Evolutionary conservation across 2,888 invertebrate genomes (phyloP).

Genomic region (Drosophila anomalata): DNA sequence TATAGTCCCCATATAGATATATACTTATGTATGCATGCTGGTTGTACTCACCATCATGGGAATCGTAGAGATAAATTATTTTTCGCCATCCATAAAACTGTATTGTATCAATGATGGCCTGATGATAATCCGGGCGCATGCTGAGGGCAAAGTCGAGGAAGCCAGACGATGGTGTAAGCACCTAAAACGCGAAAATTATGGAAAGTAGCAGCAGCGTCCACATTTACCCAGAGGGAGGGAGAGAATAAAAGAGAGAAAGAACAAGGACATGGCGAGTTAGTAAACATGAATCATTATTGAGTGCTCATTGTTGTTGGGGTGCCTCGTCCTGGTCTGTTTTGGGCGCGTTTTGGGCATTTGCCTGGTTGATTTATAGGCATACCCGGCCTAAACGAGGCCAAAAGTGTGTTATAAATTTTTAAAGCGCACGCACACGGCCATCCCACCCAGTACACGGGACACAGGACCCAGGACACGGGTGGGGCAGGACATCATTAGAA

Average conservation of each 20-base stretch:
- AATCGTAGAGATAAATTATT: slow-evolving; percentile 91
- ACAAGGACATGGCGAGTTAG: slow-evolving; percentile 60
- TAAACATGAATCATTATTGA: slow-evolving; percentile 80
- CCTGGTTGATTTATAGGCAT: slow-evolving; percentile 68
- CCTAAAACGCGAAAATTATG: slow-evolving; percentile 85
- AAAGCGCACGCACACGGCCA: slow-evolving; percentile 57
- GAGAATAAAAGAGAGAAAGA: slow-evolving; percentile 9
- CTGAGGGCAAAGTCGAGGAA: slow-evolving; percentile 95
- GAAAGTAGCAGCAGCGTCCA: slow-evolving; percentile 53
- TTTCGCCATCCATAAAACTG: slow-evolving; percentile 93
- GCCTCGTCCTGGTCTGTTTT: slow-evolving; percentile 28
- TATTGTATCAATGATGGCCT: slow-evolving; percentile 97
- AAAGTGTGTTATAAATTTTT: slow-evolving; percentile 77
- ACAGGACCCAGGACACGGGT: neutral
- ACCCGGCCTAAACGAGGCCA: slow-evolving; percentile 54
- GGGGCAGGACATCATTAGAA: slow-evolving; percentile 58
- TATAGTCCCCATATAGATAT: neutral
- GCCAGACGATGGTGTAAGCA: slow-evolving; percentile 93
- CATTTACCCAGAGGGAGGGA: neutral
- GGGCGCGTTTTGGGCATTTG: slow-evolving; percentile 72
- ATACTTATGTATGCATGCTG: slow-evolving; percentile 27
- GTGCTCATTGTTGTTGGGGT: slow-evolving; percentile 52
- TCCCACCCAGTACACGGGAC: neutral
- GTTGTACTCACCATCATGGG: slow-evolving; percentile 88
- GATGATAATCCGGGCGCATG: slow-evolving; percentile 97